Conservation (phyloP, 2,888 invertebrate genomes). For the Erebia ligea region DNA sequence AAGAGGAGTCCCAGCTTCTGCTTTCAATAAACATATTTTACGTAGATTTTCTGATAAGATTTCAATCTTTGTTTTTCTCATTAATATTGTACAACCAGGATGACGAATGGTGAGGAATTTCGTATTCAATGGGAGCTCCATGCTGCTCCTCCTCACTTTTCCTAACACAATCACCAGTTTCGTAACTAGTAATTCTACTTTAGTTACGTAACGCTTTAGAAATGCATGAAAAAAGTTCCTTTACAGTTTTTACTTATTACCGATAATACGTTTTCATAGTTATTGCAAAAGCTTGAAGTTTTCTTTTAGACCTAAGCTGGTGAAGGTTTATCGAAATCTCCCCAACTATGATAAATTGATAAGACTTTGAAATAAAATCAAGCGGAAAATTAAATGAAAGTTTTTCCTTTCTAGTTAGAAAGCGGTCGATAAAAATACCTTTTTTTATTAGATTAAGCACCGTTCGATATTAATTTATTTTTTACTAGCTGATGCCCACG, state of each 20-base stretch:
- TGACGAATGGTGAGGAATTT: too few relatives aligned
- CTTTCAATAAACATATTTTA: neutral
- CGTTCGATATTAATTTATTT: neutral
- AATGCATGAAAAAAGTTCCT: too few relatives aligned
- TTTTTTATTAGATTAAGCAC: neutral
- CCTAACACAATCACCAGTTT: too few relatives aligned
- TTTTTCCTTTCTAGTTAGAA: slow-evolving; percentile 19
- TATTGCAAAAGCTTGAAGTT: neutral
- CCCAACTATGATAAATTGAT: neutral
- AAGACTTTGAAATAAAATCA: neutral
- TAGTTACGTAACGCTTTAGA: too few relatives aligned
- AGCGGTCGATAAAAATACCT: neutral
- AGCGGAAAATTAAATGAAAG: slow-evolving; percentile 27
- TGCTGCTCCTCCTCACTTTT: too few relatives aligned
- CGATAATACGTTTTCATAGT: too few relatives aligned
- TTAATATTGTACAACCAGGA: too few relatives aligned
- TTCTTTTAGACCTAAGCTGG: neutral
- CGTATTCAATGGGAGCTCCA: too few relatives aligned
- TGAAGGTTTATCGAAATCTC: neutral
- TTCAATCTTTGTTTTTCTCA: too few relatives aligned
- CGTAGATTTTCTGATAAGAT: neutral
- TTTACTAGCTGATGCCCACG: too few relatives aligned
- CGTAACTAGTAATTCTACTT: too few relatives aligned
- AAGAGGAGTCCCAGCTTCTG: neutral
- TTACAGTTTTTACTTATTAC: too few relatives aligned